Percentiles rank a stretch among this genome's conserved stretches.
Evolutionary conservation across 2,888 invertebrate species (phyloP).

Genomic region (Sipha maydis): DNA sequence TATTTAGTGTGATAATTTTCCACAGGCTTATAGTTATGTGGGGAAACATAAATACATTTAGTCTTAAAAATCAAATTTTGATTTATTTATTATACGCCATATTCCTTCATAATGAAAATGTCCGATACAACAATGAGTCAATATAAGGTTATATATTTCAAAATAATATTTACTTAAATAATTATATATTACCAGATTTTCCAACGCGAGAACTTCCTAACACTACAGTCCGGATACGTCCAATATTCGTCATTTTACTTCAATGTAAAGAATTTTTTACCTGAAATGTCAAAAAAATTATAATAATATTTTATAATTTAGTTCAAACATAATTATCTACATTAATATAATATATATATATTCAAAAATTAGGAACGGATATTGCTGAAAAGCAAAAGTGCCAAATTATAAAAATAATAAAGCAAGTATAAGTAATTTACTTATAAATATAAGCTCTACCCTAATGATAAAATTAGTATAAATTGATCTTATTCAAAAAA

Average conservation of each 20-base stretch:
- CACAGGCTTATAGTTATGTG: too few relatives aligned
- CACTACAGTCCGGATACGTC: slow-evolving; percentile 83
- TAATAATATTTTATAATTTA: background rate
- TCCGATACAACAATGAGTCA: background rate
- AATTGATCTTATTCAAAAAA: background rate
- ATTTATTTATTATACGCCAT: background rate
- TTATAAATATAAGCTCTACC: too few relatives aligned
- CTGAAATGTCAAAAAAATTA: slow-evolving; percentile 24
- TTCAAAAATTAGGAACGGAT: background rate
- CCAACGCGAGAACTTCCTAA: slow-evolving; percentile 81
- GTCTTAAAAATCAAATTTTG: background rate
- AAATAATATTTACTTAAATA: background rate
- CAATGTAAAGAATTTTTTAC: background rate
- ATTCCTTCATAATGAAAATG: background rate
- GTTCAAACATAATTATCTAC: background rate
- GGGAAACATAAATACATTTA: too few relatives aligned
- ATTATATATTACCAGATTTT: slow-evolving; percentile 75
- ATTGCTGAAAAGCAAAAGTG: too few relatives aligned
- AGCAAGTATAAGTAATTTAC: too few relatives aligned
- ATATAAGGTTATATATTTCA: background rate
- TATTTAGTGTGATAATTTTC: too few relatives aligned
- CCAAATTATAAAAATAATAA: too few relatives aligned
- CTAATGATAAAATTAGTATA: background rate
- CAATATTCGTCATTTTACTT: slow-evolving; percentile 77
- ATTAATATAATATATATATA: background rate